Evolutionary conservation across 2,888 invertebrate species (phyloP).

Genomic region (Heliconius aoede): DNA sequence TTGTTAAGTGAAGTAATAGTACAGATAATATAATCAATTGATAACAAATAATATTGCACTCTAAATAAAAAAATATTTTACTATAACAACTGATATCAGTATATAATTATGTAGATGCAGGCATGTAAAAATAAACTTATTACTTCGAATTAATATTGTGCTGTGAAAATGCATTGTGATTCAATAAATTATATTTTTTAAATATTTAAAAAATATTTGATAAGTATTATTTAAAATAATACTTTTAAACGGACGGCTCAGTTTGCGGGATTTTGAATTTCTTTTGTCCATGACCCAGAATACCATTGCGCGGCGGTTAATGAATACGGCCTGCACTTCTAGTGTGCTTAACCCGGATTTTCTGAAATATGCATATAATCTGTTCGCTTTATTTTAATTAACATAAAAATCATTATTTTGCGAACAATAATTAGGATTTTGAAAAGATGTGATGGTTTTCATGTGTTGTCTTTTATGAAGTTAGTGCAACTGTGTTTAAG

Average conservation of each 20-base stretch:
- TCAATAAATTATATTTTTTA: not conserved
- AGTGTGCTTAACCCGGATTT: constrained; percentile 34
- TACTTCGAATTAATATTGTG: not conserved
- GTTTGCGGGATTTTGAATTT: constrained; percentile 35
- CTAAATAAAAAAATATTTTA: not conserved
- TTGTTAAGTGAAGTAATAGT: no score
- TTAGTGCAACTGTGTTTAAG: not conserved
- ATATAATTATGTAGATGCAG: not conserved
- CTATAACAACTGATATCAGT: no score
- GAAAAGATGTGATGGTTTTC: not conserved
- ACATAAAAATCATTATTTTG: constrained; percentile 11
- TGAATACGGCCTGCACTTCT: constrained; percentile 29
- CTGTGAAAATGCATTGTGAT: not conserved
- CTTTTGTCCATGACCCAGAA: constrained; percentile 47
- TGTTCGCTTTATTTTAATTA: constrained; percentile 26
- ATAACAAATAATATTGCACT: no score
- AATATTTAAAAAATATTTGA: not conserved
- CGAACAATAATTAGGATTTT: not conserved
- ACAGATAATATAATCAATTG: no score
- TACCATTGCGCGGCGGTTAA: constrained; percentile 33
- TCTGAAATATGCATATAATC: constrained; percentile 26
- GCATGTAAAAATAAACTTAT: no score
- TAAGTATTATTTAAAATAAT: not conserved
- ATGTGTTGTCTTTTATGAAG: not conserved
- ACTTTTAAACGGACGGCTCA: not conserved